These are phyloP conservation scores for Dynastes tityus DNA, from an alignment of 2,888 invertebrate species.

Conservation along the genomic window DNA sequence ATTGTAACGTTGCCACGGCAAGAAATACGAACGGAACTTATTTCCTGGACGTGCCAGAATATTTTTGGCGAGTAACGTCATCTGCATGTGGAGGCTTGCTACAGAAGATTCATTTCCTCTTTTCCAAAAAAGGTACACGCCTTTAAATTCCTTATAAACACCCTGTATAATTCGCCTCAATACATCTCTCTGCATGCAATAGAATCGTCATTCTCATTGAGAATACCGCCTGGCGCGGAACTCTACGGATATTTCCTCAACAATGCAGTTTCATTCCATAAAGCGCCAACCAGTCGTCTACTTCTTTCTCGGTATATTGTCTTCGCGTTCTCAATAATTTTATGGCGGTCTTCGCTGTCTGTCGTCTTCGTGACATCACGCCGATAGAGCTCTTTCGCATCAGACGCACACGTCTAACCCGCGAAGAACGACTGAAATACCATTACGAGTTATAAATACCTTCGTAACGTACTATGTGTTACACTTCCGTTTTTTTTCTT, in stretches of 20 bases:
- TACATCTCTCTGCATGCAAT: too few species aligned
- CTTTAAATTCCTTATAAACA: too few species aligned
- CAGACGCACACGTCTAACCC: slow-evolving; percentile 23
- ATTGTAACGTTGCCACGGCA: too few species aligned
- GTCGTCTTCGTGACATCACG: slow-evolving; percentile 37
- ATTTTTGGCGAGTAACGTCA: too few species aligned
- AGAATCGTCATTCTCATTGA: not conserved
- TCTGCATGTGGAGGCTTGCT: too few species aligned
- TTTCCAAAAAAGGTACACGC: too few species aligned
- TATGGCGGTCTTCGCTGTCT: slow-evolving; percentile 14
- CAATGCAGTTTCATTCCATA: slow-evolving; percentile 50
- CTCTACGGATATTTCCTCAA: slow-evolving; percentile 32
- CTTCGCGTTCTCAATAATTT: slow-evolving; percentile 51
- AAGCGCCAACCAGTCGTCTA: slow-evolving; percentile 26
- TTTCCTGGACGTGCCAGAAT: too few species aligned
- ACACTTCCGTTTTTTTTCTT: slow-evolving; percentile 40
- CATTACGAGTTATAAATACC: slow-evolving; percentile 46
- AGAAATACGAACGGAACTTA: too few species aligned
- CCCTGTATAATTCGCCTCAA: too few species aligned
- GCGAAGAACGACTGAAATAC: slow-evolving; percentile 34
- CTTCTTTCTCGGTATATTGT: slow-evolving; percentile 48
- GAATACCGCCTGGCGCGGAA: not conserved
- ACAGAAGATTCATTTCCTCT: too few species aligned
- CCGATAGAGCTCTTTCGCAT: slow-evolving; percentile 21
- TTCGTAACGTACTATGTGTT: slow-evolving; percentile 36